Conservation (phyloP, 2,888 invertebrate genomes). For the Phyllotreta striolata region DNA sequence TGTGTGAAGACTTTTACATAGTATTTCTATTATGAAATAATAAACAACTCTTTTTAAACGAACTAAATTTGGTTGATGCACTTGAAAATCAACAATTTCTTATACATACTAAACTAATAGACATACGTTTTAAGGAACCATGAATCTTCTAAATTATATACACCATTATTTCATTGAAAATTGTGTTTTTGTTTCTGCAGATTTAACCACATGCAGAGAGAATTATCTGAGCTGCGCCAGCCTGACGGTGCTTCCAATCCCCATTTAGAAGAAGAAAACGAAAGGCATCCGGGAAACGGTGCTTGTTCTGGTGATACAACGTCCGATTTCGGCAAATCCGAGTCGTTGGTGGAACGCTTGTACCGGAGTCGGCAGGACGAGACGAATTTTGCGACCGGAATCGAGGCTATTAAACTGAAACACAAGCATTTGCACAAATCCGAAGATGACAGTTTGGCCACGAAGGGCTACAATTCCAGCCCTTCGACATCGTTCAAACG, state of each 20-base stretch:
- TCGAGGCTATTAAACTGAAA: constrained; percentile 67
- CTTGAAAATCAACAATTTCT: too few species aligned
- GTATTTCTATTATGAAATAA: too few species aligned
- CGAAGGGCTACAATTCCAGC: too few species aligned
- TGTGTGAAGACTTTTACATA: too few species aligned
- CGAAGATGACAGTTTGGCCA: constrained; percentile 73
- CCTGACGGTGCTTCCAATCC: constrained; percentile 95
- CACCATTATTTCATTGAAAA: background rate
- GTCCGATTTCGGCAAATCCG: constrained; percentile 46
- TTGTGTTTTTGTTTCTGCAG: constrained; percentile 44
- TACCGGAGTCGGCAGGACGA: constrained; percentile 71
- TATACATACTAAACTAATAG: too few species aligned
- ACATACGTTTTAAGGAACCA: too few species aligned
- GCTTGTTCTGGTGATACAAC: constrained; percentile 61
- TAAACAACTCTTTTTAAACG: too few species aligned
- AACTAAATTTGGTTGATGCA: too few species aligned
- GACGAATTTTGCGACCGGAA: constrained; percentile 69
- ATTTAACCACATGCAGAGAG: constrained; percentile 65
- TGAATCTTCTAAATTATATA: too few species aligned
- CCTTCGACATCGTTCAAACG: constrained; percentile 49
- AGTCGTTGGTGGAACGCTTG: constrained; percentile 64
- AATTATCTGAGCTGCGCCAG: constrained; percentile 77
- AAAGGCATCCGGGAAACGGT: constrained; percentile 70
- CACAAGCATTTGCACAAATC: constrained; percentile 68
- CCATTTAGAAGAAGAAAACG: constrained; percentile 75